These are phyloP conservation scores for Drosophila kokeensis DNA, from an alignment of 2,888 invertebrate species.

Conservation along the genomic window DNA sequence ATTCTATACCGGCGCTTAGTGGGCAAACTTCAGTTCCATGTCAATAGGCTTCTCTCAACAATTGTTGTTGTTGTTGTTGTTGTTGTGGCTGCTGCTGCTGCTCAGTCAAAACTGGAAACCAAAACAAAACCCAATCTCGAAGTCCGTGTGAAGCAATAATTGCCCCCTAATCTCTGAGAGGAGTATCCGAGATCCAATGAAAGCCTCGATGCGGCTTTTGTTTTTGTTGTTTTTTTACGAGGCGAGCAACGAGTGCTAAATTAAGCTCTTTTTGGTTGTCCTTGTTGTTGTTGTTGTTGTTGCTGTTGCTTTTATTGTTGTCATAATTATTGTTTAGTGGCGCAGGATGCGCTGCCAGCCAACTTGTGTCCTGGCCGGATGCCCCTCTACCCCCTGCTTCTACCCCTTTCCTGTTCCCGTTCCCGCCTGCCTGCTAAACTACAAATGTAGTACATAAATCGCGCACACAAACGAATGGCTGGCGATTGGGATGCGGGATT, in stretches of 20 bases:
- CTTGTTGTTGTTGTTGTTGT: conserved; percentile 59
- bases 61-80: conserved; percentile 6
- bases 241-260: conserved; percentile 20
- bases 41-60: conserved; percentile 4
- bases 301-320: conserved; percentile 68
- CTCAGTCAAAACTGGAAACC: conserved; percentile 63
- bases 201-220: conserved; percentile 33
- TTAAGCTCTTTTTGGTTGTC: conserved; percentile 45
- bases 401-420: too few relatives aligned
- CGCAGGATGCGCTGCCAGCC: conserved; percentile 68
- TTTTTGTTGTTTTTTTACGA: conserved; percentile 20
- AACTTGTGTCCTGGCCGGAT: conserved; percentile 56
- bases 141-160: conserved; percentile 77
- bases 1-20: conserved; percentile 78
- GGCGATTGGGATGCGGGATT: conserved; percentile 76
- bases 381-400: not conserved
- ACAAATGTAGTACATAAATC: conserved; percentile 80
- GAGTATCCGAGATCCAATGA: conserved; percentile 2
- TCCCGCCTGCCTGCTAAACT: conserved; percentile 44
- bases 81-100: conserved; percentile 19
- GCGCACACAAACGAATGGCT: conserved; percentile 79
- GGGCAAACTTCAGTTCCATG: conserved; percentile 31
- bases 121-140: conserved; percentile 58
- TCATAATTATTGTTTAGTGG: conserved; percentile 81
- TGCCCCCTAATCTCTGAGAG: conserved; percentile 74